A percentile compares a stretch with the other conserved stretches of the same genome.
phyloP scores from a whole-genome alignment of 2,888 invertebrate genomes.

The Loripinus fragilis region DNA sequence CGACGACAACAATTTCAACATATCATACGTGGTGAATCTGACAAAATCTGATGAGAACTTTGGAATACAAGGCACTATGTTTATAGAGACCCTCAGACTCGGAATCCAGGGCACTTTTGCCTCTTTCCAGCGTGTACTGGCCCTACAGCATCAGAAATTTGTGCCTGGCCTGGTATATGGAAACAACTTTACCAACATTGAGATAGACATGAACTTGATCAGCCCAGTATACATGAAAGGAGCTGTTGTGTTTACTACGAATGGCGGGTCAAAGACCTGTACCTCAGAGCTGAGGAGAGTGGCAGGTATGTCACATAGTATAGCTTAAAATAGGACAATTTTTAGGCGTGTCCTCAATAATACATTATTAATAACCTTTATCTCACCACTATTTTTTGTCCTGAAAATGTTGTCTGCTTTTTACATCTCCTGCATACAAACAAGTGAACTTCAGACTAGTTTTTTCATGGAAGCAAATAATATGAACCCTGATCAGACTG shows the following conservation, averaged over 20 bases:
- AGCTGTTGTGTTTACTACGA: slow-evolving; percentile 28
- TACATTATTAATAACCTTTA: no score
- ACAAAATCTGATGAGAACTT: slow-evolving; percentile 37
- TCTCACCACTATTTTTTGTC: no score
- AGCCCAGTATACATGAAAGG: slow-evolving; percentile 47
- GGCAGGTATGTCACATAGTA: slow-evolving; percentile 28
- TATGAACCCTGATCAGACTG: no score
- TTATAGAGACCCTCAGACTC: slow-evolving; percentile 27
- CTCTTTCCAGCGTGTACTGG: slow-evolving; percentile 6
- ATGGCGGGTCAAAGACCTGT: slow-evolving; percentile 29
- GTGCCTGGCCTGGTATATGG: slow-evolving; percentile 30
- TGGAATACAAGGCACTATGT: slow-evolving; percentile 37
- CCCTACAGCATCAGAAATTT: background rate
- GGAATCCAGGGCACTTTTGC: slow-evolving; percentile 43
- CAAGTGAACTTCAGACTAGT: no score
- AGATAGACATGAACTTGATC: slow-evolving; percentile 38
- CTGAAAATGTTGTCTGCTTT: no score
- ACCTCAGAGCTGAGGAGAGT: slow-evolving; percentile 39
- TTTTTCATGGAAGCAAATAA: no score
- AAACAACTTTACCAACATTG: slow-evolving; percentile 49
- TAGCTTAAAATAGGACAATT: background rate
- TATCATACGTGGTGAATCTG: slow-evolving; percentile 37
- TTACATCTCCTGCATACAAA: no score
- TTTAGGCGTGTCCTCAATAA: background rate
- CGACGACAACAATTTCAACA: slow-evolving; percentile 26